Base-by-base conservation (phyloP, 2,888 invertebrate species). In the Diaphora mendica region DNA sequence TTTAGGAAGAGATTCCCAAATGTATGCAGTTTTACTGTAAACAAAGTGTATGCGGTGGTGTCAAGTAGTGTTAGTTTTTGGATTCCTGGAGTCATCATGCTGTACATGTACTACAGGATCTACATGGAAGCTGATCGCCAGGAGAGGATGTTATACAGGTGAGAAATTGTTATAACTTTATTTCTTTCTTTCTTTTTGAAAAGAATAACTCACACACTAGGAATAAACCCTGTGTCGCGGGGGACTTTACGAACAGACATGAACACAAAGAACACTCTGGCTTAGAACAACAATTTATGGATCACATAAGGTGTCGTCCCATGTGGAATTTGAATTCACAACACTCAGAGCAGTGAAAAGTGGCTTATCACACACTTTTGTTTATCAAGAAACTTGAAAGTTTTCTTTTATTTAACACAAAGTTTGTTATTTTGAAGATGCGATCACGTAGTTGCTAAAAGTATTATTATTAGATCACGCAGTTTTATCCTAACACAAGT, bases 11-110 rank as follows among this genome's bases (percentile, higher is more conserved):
- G 96, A 82, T 96, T 97, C 88, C 97, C 97, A 2, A 96, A 97
- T 86, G 96, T 97, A 90, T 99, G 98, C 93, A 97, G 97, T 90
- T 98, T 98, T 90, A 97, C 97, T 79, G 98, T 98, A 89, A 99
- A 99, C 93, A 97, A 97, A 91, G 96, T 97, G 77, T 99, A 99
- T 86, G 98, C 98, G 71, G 97, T 99, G 84, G 96, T 99, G 78
- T 98, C 98, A 72, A 98, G 98, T 82, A 97, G 98, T 92, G 97
- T 99, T 83, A 98, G 98, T 91, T 99, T 99, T 92, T 99, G 99
- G 99, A 97, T 98, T 78, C 99, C 99, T 0, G 98, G 98, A 65
- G 97, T 98, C 90, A 98, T 99, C 76, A 99, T 99, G 99, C 96
- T 99, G 84, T 97, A 97, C 87, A 99, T 98, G 97, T 99, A 99